Evolutionary conservation across 1,140 invertebrate species (phyloP).

Genomic region (Campoletis sonorensis): DNA sequence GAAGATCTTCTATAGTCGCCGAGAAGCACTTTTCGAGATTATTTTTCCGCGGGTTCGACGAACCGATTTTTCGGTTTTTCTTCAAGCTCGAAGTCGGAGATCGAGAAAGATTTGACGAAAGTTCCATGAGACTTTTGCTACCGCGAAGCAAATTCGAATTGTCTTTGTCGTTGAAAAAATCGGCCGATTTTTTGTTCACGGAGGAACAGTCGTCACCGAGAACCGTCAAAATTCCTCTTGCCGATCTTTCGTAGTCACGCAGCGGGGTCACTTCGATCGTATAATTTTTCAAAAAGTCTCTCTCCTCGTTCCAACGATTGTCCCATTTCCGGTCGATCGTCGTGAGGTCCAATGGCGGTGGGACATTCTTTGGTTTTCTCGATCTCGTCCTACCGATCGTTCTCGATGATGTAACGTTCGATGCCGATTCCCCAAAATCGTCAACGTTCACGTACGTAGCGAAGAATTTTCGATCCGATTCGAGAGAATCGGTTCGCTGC

Average conservation of each 20-base stretch:
- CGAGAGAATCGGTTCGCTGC: conserved; percentile 21
- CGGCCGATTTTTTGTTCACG: conserved; percentile 30
- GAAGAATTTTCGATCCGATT: conserved; percentile 45
- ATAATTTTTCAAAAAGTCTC: conserved; percentile 57
- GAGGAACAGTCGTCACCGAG: conserved; percentile 43
- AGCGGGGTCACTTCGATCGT: conserved; percentile 58
- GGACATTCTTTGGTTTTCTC: conserved; percentile 34
- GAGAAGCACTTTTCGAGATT: conserved; percentile 47
- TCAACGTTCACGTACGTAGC: conserved; percentile 52
- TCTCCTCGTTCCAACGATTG: conserved; percentile 50
- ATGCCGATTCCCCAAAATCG: conserved; percentile 42
- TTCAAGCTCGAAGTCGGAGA: conserved; percentile 20
- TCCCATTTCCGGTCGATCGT: conserved; percentile 57
- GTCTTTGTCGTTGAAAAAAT: conserved; percentile 13
- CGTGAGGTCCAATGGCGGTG: conserved; percentile 58
- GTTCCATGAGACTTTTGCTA: conserved; percentile 59
- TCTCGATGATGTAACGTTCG: conserved; percentile 36
- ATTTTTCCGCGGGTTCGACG: background rate
- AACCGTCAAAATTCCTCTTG: conserved; percentile 38
- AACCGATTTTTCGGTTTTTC: conserved; percentile 4
- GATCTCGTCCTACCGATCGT: background rate
- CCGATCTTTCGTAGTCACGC: conserved; percentile 51
- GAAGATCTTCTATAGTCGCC: conserved; percentile 54
- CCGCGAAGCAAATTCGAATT: conserved; percentile 45
- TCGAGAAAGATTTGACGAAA: conserved; percentile 38